A percentile compares a stretch with the other conserved stretches of the same genome.
Conservation (phyloP, 2,888 invertebrate species). For the Caenorhabditis japonica region DNA sequence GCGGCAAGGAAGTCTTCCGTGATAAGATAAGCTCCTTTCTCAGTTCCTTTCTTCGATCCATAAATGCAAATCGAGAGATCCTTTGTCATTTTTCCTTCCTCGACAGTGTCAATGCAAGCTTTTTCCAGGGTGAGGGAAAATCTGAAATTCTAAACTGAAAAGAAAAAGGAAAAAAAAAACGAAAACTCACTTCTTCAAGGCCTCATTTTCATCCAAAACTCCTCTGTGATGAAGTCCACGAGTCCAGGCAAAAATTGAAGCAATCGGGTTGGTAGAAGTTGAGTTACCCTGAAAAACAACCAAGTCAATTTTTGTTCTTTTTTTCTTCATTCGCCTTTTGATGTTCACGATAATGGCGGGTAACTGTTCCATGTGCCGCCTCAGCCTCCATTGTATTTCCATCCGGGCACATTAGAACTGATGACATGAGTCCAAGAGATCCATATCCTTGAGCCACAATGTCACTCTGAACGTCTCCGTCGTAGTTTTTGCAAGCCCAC, state of each 20-base stretch:
- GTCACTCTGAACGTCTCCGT: conserved; percentile 90
- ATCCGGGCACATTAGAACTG: conserved; percentile 80
- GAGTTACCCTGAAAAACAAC: conserved; percentile 83
- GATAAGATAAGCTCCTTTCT: conserved; percentile 82
- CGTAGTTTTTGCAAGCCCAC: conserved; percentile 92
- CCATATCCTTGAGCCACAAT: conserved; percentile 86
- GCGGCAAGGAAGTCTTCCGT: conserved; percentile 90
- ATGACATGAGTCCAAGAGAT: conserved; percentile 86
- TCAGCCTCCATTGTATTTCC: conserved; percentile 82
- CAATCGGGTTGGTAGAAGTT: conserved; percentile 91
- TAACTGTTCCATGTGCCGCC: conserved; percentile 82
- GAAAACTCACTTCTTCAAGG: conserved; percentile 81
- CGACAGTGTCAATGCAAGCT: conserved; percentile 88
- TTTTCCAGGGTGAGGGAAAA: conserved; percentile 85
- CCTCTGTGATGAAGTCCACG: conserved; percentile 88
- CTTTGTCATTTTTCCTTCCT: conserved; percentile 89
- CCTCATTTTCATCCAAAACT: conserved; percentile 85
- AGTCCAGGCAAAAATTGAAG: conserved; percentile 93
- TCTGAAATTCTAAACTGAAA: conserved; percentile 72
- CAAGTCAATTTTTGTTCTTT: no score
- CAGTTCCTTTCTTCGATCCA: conserved; percentile 81
- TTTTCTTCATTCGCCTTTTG: conserved; percentile 63
- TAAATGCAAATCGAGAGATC: conserved; percentile 90
- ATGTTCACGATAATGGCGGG: conserved; percentile 80
- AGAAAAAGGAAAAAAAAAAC: not conserved